phyloP scores from a whole-genome alignment of 2,797 vertebrate genomes.

The Acropternis orthonyx region DNA sequence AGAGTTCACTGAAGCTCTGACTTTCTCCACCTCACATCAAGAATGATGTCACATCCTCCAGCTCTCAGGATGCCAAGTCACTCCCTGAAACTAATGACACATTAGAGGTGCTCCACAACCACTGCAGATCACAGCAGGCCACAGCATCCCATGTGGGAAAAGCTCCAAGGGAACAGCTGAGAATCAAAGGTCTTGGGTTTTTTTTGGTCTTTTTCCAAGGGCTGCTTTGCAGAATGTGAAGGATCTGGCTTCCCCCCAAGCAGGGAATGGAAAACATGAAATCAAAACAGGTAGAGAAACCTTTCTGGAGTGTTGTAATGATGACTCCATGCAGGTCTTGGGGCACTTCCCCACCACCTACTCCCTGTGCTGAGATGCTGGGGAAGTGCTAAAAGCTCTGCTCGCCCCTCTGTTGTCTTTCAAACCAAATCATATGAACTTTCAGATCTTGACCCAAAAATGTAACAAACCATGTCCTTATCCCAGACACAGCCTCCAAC shows the following conservation, averaged over 20 bases:
- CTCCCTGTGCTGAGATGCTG: background rate
- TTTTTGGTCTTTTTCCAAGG: background rate
- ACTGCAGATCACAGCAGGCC: background rate
- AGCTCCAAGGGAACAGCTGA: background rate
- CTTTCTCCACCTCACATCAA: background rate
- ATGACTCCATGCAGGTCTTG: background rate
- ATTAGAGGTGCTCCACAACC: background rate
- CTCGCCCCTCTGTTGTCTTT: background rate
- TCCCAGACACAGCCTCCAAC: constrained; percentile 29
- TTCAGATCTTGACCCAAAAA: constrained; percentile 32
- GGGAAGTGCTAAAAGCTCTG: constrained; percentile 42
- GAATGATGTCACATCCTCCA: background rate
- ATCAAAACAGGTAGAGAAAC: constrained; percentile 2
- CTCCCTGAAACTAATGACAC: background rate
- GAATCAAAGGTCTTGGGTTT: background rate
- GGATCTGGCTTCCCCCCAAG: background rate
- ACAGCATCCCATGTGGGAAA: background rate
- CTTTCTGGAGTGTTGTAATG: constrained; percentile 9
- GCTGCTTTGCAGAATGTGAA: background rate
- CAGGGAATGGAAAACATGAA: background rate
- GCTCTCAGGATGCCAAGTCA: background rate
- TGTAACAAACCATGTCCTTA: background rate
- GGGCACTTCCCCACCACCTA: constrained; percentile 54
- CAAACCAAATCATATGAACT: background rate
- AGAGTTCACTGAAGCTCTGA: background rate